Evolutionary conservation across 2,113 vertebrate genomes (phyloP).

Genomic region (Gnathonemus longibarbis): DNA sequence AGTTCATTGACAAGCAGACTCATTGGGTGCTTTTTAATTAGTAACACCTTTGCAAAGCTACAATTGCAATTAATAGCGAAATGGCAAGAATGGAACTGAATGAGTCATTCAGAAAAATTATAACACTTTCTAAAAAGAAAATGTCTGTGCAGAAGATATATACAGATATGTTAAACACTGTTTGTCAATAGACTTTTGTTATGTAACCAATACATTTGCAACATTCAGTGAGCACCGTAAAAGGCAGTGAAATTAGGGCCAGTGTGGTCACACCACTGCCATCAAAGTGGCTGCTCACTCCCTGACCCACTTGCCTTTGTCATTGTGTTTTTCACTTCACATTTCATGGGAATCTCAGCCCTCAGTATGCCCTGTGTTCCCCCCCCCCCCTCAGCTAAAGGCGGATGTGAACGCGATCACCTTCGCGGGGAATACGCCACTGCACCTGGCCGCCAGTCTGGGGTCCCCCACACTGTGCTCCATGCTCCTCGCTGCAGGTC

Average conservation of each 20-base stretch:
- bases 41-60: too few relatives aligned
- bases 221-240: not conserved
- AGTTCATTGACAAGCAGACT: not conserved
- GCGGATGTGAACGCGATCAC: slow-evolving; percentile 78
- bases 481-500: slow-evolving; percentile 87
- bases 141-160: not conserved
- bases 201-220: not conserved
- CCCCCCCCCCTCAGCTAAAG: slow-evolving; percentile 61
- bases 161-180: not conserved
- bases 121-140: not conserved
- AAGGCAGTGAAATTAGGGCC: not conserved
- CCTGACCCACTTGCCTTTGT: not conserved
- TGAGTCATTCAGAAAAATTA: not conserved
- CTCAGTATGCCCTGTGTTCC: not conserved
- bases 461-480: slow-evolving; percentile 85
- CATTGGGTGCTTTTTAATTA: too few relatives aligned
- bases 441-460: slow-evolving; percentile 84
- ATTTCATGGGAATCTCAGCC: not conserved
- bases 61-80: too few relatives aligned
- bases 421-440: slow-evolving; percentile 81
- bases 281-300: not conserved
- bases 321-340: not conserved
- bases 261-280: too few relatives aligned
- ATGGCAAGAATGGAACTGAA: too few relatives aligned
- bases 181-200: not conserved